These are phyloP conservation scores for Drosophila gaucha DNA, from an alignment of 2,888 invertebrate genomes.

Conservation along the genomic window DNA sequence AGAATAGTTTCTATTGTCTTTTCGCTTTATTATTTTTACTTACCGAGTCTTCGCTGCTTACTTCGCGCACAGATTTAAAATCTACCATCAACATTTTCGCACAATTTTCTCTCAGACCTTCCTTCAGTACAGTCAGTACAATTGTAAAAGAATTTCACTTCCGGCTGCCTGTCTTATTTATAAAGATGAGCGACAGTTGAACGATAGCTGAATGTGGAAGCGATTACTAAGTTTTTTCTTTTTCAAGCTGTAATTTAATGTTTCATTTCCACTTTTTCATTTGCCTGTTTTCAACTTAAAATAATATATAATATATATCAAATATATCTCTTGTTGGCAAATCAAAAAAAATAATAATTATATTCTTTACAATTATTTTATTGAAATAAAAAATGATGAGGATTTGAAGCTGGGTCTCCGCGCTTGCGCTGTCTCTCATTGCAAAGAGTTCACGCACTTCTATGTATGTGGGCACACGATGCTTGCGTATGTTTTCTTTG, in stretches of 20 bases:
- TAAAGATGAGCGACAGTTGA: neutral
- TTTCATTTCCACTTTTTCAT: neutral
- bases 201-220: neutral
- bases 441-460: no score
- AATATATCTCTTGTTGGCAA: no score
- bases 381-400: no score
- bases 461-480: no score
- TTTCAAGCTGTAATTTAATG: neutral
- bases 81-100: constrained; percentile 88
- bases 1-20: neutral
- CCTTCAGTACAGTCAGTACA: no score
- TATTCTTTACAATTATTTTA: no score
- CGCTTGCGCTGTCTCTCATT: no score
- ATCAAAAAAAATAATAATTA: no score
- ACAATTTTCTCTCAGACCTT: constrained; percentile 12
- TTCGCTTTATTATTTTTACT: constrained; percentile 71
- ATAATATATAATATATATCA: no score
- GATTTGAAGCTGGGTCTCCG: no score
- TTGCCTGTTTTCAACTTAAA: no score
- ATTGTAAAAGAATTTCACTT: constrained; percentile 21
- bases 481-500: no score
- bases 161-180: neutral
- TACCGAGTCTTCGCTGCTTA: constrained; percentile 92
- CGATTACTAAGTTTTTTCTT: neutral
- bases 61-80: constrained; percentile 89